Evolutionary conservation across 1,140 invertebrate species (phyloP).

Genomic region (Macrocentrus cingulum): DNA sequence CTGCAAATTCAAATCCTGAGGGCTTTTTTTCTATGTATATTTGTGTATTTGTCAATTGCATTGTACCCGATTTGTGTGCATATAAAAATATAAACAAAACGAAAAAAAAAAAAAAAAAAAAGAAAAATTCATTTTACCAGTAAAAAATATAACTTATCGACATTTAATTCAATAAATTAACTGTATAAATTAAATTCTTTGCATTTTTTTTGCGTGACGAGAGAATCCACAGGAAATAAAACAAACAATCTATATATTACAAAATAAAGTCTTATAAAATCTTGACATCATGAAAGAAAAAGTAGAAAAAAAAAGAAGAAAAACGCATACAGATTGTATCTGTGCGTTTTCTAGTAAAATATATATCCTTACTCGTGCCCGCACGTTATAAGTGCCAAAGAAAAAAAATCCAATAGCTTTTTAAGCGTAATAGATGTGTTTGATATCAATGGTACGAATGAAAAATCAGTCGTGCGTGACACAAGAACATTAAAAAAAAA

Average conservation of each 20-base stretch:
- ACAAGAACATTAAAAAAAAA: conserved; percentile 1
- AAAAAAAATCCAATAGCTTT: conserved; percentile 12
- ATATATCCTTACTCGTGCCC: conserved; percentile 28
- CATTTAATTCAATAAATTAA: background rate
- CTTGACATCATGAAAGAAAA: background rate
- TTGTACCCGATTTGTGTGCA: too few relatives aligned
- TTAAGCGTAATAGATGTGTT: conserved; percentile 27
- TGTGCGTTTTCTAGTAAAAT: conserved; percentile 14
- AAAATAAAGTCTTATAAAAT: background rate
- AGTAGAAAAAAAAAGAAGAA: background rate
- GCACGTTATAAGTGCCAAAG: conserved; percentile 27
- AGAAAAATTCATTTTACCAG: background rate
- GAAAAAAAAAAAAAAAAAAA: background rate
- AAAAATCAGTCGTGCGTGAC: conserved; percentile 17
- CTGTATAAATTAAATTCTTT: background rate
- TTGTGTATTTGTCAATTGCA: too few relatives aligned
- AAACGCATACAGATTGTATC: background rate
- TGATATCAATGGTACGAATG: conserved; percentile 12
- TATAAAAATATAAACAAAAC: too few relatives aligned
- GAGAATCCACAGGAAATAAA: background rate
- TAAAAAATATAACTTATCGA: background rate
- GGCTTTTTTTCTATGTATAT: too few relatives aligned
- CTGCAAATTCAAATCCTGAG: too few relatives aligned
- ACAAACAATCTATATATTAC: conserved; percentile 3
- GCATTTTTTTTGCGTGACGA: background rate